Percentiles rank a stretch among this genome's conserved stretches.
phyloP scores from a whole-genome alignment of 2,113 vertebrate genomes.

The Pelusios castaneus region DNA sequence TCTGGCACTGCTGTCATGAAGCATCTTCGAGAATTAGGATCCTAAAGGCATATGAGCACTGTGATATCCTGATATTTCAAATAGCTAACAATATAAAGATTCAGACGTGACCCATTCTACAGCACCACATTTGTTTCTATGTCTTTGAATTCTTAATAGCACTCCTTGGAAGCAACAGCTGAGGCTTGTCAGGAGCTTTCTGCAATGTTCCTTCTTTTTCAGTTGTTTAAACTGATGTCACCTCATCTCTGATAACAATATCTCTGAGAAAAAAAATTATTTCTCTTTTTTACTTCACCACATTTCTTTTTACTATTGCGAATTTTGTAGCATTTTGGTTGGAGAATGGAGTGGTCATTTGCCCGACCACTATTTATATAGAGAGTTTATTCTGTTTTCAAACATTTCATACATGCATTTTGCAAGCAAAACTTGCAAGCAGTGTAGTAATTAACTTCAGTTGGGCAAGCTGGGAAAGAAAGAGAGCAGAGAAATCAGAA shows the following conservation, averaged over 20 bases:
- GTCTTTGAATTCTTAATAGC: background rate
- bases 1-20: background rate
- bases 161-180: background rate
- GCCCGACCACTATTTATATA: background rate
- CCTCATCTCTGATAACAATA: conserved; percentile 7
- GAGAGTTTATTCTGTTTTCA: background rate
- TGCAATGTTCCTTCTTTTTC: conserved; percentile 2
- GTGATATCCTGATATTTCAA: background rate
- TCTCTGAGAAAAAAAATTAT: background rate
- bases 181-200: background rate
- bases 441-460: conserved; percentile 5
- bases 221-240: background rate
- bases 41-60: background rate
- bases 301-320: background rate
- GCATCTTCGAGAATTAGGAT: background rate
- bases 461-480: background rate
- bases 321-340: background rate
- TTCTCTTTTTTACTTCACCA: background rate
- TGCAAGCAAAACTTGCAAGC: background rate
- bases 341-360: background rate
- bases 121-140: background rate
- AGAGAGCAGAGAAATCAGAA: conserved; percentile 49
- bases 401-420: background rate
- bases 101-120: background rate
- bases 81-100: background rate